Evolutionary conservation across 2,888 invertebrate species (phyloP).

Genomic region (Hyposoter didymator): DNA sequence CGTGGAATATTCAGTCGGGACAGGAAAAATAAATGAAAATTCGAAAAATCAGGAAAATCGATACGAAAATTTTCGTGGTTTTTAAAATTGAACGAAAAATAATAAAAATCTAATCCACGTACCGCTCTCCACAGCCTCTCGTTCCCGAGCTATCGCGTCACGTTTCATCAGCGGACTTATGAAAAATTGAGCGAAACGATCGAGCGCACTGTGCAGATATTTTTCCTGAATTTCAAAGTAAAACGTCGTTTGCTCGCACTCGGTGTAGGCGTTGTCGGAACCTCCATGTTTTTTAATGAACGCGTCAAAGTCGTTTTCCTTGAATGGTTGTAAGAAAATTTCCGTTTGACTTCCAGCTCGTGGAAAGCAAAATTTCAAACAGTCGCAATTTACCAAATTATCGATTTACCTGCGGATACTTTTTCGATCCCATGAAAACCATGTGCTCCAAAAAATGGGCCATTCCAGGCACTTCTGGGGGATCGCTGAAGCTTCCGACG

Average conservation of each 20-base stretch:
- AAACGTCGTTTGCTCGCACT: slow-evolving; percentile 94
- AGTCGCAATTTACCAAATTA: neutral
- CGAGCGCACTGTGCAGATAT: slow-evolving; percentile 90
- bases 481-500: slow-evolving; percentile 93
- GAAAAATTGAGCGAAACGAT: slow-evolving; percentile 95
- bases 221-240: slow-evolving; percentile 95
- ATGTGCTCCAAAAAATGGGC: slow-evolving; percentile 96
- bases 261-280: slow-evolving; percentile 94
- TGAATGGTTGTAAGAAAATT: neutral
- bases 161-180: slow-evolving; percentile 93
- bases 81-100: too few relatives aligned
- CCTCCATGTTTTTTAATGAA: slow-evolving; percentile 91
- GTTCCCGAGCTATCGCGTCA: slow-evolving; percentile 93
- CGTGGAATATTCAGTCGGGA: too few relatives aligned
- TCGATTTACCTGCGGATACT: slow-evolving; percentile 90
- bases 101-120: slow-evolving; percentile 61
- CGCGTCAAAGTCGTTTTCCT: slow-evolving; percentile 82
- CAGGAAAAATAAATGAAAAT: too few relatives aligned
- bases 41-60: neutral
- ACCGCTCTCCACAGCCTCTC: slow-evolving; percentile 95
- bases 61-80: neutral
- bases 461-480: slow-evolving; percentile 90
- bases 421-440: slow-evolving; percentile 97
- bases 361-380: neutral
- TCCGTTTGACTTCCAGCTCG: neutral